A percentile compares a stretch with the other conserved stretches of the same genome.
Conservation (phyloP, 1,140 invertebrate genomes). For the Odontomachus brunneus region DNA sequence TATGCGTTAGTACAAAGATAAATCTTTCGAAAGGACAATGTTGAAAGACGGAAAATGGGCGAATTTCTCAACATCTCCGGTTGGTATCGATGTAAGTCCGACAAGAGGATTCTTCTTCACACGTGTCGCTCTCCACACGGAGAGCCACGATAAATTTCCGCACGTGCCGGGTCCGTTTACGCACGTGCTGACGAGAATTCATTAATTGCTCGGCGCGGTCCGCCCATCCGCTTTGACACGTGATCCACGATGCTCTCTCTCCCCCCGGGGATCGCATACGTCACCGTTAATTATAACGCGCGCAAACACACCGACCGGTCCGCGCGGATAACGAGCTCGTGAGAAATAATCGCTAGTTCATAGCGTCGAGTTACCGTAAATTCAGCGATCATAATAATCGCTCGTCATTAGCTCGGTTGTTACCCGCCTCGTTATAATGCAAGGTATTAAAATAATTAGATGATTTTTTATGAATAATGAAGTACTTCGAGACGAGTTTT, state of each 20-base stretch:
- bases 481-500: slow-evolving; percentile 2
- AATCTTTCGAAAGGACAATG: background rate
- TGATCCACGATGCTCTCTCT: slow-evolving; percentile 25
- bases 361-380: slow-evolving; percentile 25
- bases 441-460: slow-evolving; percentile 26
- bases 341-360: slow-evolving; percentile 51
- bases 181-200: slow-evolving; percentile 67
- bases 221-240: slow-evolving; percentile 46
- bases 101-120: background rate
- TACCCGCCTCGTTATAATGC: slow-evolving; percentile 29
- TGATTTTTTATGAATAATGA: slow-evolving; percentile 8
- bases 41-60: background rate
- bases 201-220: slow-evolving; percentile 63
- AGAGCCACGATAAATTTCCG: slow-evolving; percentile 29
- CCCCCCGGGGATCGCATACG: background rate
- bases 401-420: slow-evolving; percentile 13
- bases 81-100: background rate
- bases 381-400: slow-evolving; percentile 33
- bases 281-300: slow-evolving; percentile 50
- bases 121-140: background rate
- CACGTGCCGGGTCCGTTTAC: slow-evolving; percentile 64
- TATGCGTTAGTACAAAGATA: background rate
- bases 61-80: background rate
- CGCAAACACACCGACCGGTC: slow-evolving; percentile 50
- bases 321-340: slow-evolving; percentile 57